Percentiles rank a stretch among this genome's conserved stretches.
phyloP scores from a whole-genome alignment of 1,140 invertebrate species.

The Euwallacea similis region DNA sequence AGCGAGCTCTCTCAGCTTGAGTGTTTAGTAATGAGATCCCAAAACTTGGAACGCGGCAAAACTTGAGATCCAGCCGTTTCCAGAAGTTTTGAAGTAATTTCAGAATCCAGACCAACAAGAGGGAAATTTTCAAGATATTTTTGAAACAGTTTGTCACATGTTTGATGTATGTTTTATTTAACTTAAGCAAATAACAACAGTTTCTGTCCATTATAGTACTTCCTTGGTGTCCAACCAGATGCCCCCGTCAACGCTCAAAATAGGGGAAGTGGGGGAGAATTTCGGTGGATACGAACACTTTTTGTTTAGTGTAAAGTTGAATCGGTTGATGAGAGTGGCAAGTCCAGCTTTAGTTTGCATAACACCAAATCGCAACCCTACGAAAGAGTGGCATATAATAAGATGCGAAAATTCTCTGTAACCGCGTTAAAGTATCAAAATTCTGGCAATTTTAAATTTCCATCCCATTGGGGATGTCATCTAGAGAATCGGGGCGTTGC shows the following conservation, averaged over 20 bases:
- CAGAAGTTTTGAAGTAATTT: no score
- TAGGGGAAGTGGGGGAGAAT: neutral
- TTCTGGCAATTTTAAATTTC: neutral
- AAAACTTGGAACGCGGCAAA: no score
- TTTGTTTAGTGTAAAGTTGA: conserved; percentile 4
- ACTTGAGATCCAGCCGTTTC: no score
- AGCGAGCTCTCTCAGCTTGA: no score
- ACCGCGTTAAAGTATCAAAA: neutral
- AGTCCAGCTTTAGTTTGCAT: conserved; percentile 16
- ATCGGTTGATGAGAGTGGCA: conserved; percentile 9
- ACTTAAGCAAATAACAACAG: no score
- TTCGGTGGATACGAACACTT: conserved; percentile 11
- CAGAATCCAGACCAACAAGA: no score
- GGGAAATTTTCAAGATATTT: no score
- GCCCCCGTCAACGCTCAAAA: conserved; percentile 6
- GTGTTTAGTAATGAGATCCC: no score
- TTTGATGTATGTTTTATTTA: no score
- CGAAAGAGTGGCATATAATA: neutral
- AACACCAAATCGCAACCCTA: conserved; percentile 15
- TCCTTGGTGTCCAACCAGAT: conserved; percentile 7
- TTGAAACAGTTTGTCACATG: no score
- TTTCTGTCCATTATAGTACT: neutral
- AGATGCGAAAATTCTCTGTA: neutral
- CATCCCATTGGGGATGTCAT: no score
- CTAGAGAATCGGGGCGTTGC: no score